Evolutionary conservation across 2,888 invertebrate species (phyloP).

Genomic region (Timema cristinae): DNA sequence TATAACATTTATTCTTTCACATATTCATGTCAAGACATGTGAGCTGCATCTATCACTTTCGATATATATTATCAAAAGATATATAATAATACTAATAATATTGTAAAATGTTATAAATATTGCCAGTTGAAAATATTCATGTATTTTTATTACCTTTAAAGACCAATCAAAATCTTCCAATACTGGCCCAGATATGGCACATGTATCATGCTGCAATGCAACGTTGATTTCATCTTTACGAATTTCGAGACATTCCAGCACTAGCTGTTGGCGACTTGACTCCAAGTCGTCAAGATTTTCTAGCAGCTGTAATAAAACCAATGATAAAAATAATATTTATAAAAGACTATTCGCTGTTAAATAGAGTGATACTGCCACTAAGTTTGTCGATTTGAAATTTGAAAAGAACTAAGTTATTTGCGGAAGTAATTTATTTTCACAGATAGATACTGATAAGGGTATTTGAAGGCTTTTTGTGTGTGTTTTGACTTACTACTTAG

Average conservation of each 20-base stretch:
- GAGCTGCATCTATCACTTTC: neutral
- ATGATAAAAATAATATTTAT: neutral
- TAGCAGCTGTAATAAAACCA: constrained; percentile 26
- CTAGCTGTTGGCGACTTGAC: constrained; percentile 30
- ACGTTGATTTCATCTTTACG: constrained; percentile 41
- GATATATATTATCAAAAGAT: neutral
- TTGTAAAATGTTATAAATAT: neutral
- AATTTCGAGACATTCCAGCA: constrained; percentile 40
- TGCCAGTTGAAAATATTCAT: neutral
- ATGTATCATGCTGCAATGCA: constrained; percentile 40
- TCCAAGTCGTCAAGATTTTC: constrained; percentile 34
- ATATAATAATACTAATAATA: neutral
- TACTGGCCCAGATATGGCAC: constrained; percentile 36
- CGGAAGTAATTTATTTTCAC: no score
- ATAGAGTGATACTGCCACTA: neutral
- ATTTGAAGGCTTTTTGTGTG: no score
- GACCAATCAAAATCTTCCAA: constrained; percentile 52
- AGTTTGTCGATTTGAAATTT: no score
- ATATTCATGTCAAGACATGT: no score
- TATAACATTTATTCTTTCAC: no score
- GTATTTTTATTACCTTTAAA: constrained; percentile 43
- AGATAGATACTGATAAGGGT: no score
- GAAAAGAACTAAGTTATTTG: no score
- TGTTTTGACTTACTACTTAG: no score
- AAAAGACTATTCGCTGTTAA: neutral